Percentiles rank a stretch among this genome's conserved stretches.
phyloP scores from a whole-genome alignment of 2,888 invertebrate genomes.

The Beris chalybata region DNA sequence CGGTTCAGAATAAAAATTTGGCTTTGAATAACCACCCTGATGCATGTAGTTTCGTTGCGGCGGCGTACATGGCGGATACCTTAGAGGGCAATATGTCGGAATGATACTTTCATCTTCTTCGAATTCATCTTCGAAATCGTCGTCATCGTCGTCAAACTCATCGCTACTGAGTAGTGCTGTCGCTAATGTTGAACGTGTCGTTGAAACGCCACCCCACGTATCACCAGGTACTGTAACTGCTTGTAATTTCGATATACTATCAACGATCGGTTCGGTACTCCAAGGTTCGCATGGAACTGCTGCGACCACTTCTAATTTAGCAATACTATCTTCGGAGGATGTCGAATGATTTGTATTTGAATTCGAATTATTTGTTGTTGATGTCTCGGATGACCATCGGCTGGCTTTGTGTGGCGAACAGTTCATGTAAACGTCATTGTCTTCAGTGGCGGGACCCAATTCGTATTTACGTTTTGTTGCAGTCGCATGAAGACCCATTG shows the following conservation, averaged over 20 bases:
- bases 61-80: slow-evolving; percentile 40
- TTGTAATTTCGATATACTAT: slow-evolving; percentile 68
- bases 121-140: slow-evolving; percentile 57
- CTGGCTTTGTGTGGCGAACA: slow-evolving; percentile 62
- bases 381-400: slow-evolving; percentile 57
- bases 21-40: slow-evolving; percentile 47
- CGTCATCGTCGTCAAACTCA: slow-evolving; percentile 54
- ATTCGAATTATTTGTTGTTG: slow-evolving; percentile 12
- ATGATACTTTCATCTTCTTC: slow-evolving; percentile 57
- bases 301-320: slow-evolving; percentile 55
- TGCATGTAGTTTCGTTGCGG: slow-evolving; percentile 37
- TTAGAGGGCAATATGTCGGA: slow-evolving; percentile 53
- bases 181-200: slow-evolving; percentile 54
- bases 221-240: slow-evolving; percentile 70
- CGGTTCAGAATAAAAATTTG: slow-evolving; percentile 56
- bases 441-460: slow-evolving; percentile 55
- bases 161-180: slow-evolving; percentile 54
- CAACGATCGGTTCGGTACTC: slow-evolving; percentile 53
- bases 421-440: slow-evolving; percentile 57
- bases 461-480: slow-evolving; percentile 71
- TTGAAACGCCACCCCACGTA: slow-evolving; percentile 58
- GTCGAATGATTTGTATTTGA: slow-evolving; percentile 25
- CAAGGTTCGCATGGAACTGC: slow-evolving; percentile 51
- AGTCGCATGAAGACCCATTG: slow-evolving; percentile 73
- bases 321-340: slow-evolving; percentile 50